Evolutionary conservation across 2,888 invertebrate species (phyloP), one percentile per base, ranked within the genome.

Genomic region (Caenorhabditis wallacei): DNA sequence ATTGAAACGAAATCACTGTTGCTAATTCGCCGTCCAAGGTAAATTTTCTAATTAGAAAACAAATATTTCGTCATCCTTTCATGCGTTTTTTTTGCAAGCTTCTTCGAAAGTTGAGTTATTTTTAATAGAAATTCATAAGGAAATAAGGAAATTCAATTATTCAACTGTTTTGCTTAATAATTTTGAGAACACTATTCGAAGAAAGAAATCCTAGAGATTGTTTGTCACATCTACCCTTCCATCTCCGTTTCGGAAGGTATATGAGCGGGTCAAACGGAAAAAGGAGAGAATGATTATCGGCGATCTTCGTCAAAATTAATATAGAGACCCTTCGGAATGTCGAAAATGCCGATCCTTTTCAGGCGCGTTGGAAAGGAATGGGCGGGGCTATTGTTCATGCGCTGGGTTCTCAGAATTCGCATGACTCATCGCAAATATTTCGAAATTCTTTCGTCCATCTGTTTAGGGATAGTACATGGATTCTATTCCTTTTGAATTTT

Each of bases 341-440:
- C 20, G 40, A 66, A 76, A 59, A 76, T 76, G 68, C 59, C 59
- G 48, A 43, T 64, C 54, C 46, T 54, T 43, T 35, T 10, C 30
- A 18, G 46, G 70, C 24, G 43, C n/a, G 16, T 56, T 40, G 18
- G 30, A 18, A 37, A 20, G 20, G 35, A 46, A 37, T 30, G 51
- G 37, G 75, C 57, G 46, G 75, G 8, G 35, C 46, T 20, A 11
- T 57, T 48, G 30, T 43, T 46, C 40, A 53, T 53, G 43, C 63
- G 54, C 22, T 64, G 46, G 54, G 56, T 74, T 64, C 74, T 64
- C 53, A 74, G 74, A 64, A 72, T 64, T 57, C 57, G 46, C 51
- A 64, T 74, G 75, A 76, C 35, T 76, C 75, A 76, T 68, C 75
- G 75, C 75, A 76, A 76, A 76, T 76, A 76, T 76, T 76, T 76